Percentiles rank a stretch among this genome's conserved stretches.
Evolutionary conservation across 2,113 vertebrate genomes (phyloP).

Genomic region (Aleadryas rufinucha): DNA sequence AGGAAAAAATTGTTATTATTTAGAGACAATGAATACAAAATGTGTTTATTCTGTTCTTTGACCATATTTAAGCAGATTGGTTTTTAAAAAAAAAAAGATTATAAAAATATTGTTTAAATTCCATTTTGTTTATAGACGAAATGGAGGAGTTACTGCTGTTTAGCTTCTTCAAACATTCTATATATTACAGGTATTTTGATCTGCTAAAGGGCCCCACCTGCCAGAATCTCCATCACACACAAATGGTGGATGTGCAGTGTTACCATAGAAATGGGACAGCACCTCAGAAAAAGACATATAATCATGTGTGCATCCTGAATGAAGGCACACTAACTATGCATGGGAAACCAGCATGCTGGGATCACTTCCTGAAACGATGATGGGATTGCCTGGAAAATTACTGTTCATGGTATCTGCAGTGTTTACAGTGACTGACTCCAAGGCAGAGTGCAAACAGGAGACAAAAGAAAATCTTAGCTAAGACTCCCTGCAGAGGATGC

Average conservation of each 20-base stretch:
- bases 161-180: not conserved
- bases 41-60: not conserved
- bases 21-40: not conserved
- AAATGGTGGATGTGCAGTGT: not conserved
- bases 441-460: not conserved
- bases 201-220: not conserved
- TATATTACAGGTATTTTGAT: not conserved
- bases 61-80: not conserved
- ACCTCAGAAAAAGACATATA: not conserved
- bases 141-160: not conserved
- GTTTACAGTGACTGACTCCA: not conserved
- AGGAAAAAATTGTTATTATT: not conserved
- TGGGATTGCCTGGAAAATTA: constrained; percentile 20
- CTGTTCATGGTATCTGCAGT: not conserved
- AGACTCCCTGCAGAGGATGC: not conserved
- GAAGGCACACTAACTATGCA: constrained; percentile 4
- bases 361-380: constrained; percentile 24
- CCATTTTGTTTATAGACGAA: not conserved
- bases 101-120: not conserved
- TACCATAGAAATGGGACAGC: constrained; percentile 46
- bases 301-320: not conserved
- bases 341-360: constrained; percentile 9
- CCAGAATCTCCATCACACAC: not conserved
- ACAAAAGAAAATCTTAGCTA: not conserved
- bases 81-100: fast-evolving